Base-by-base conservation (phyloP, 2,797 vertebrate species). In the Danio albolineatus region DNA sequence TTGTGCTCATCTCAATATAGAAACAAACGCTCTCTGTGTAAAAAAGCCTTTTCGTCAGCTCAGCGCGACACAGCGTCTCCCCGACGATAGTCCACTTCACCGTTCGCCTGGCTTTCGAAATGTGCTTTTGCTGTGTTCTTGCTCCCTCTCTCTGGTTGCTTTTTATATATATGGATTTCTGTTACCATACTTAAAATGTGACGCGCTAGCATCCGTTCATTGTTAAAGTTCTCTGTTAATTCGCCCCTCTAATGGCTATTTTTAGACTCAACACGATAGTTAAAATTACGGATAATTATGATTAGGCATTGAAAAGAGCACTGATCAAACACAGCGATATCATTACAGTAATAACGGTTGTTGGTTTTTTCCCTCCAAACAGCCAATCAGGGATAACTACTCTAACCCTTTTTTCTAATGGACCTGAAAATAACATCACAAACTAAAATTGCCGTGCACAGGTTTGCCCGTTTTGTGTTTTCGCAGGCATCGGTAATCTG, bases 1-100 rank as follows among this genome's bases (percentile, higher is more conserved):
- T 85, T 64, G 86, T 82, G 75, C 87, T 89, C 88, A 89, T 92
- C 89, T 91, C 89, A 7, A 81, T 91, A 90, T 91, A 88, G 91
- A 90, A 91, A 85, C 87, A 89, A 85, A 85, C 36, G 81, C 83
- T 84, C 78, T 81, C 78, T 81, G 71, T 78, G 69, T 46, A 60
- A 78, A 65, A 76, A 82, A 80, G 51, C 67, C 76, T 54, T 80
- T 84, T 73, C 14, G 71, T 48, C 82, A 83, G 70, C 65, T 76
- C 73, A 82, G 69, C 38, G 70, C 57, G 41, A 71, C 10, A 13
- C 10, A 53, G 44, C 57, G 16, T 70, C 61, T 81, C 56, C 39
- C 65, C 61, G 61, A 81, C 73, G n/a, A 14, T 6, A 62, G 19
- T 36, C 62, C 62, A 46, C 62, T 38, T 67, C 7, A 12, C 5